Conservation (phyloP, 2,888 invertebrate genomes). For the Drosophila nr. medialis region DNA sequence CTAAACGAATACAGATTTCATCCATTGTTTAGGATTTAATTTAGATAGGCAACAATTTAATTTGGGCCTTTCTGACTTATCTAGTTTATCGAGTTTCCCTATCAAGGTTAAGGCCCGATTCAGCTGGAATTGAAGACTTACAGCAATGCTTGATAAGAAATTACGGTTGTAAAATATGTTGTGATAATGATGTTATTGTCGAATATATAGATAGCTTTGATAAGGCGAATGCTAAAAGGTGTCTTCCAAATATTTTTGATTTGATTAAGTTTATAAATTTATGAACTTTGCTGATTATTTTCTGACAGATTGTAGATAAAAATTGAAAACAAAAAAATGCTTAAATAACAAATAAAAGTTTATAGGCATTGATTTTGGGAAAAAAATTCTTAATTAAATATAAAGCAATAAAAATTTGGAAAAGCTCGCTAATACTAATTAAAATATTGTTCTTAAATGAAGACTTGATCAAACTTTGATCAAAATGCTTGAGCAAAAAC, state of each 20-base stretch:
- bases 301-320: not conserved
- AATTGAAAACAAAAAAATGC: no score
- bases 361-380: no score
- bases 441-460: not conserved
- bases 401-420: not conserved
- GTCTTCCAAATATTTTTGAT: not conserved
- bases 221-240: not conserved
- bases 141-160: conserved; percentile 24
- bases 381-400: no score
- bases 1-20: conserved; percentile 21
- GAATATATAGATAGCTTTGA: not conserved
- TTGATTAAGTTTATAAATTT: not conserved
- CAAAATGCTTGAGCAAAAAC: not conserved
- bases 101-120: conserved; percentile 24
- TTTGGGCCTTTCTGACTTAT: not conserved
- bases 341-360: not conserved
- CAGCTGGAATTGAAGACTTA: conserved; percentile 8
- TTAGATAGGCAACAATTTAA: conserved; percentile 27
- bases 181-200: conserved; percentile 9
- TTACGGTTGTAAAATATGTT: conserved; percentile 11
- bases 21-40: conserved; percentile 15
- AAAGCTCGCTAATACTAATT: no score
- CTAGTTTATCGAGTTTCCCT: conserved; percentile 10
- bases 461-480: not conserved
- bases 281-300: not conserved